Base-by-base conservation (phyloP, 1,140 invertebrate species). In the Psilanteris sp. region DNA sequence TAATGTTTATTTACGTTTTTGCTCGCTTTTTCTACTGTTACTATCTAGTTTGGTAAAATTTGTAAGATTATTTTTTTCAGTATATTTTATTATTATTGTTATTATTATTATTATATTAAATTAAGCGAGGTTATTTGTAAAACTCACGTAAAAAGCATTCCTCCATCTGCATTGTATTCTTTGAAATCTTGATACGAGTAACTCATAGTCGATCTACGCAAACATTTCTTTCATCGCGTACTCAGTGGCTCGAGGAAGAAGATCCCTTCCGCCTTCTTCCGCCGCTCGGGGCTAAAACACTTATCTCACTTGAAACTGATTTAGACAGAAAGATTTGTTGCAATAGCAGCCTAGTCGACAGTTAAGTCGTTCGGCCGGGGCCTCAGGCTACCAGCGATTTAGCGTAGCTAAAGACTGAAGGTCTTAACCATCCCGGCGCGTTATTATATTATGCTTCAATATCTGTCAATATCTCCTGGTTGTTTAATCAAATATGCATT, bases 251-350 rank as follows among this genome's bases (percentile, higher is more conserved):
- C 16, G 24, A 44, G 16, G 32, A 34, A 48, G 43, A 27, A 34
- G 26, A 64, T 54, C 26, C 39, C 22, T 68, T 43, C 50, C 46
- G 32, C 39, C 54, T 64, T 29, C 41, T 72, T 74, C 37, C 64
- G 59, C 43, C 46, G 70, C 70, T 52, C 37, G 41, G 54, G 77
- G 59, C 32, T 46, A 43, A 79, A 77, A 81, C 79, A 83, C 79
- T 82, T 85, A 84, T 81, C 81, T 83, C 81, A 77, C 80, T 80
- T 80, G 83, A 85, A 85, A 86, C 82, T 86, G 84, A 88, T 85
- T 88, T 85, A 82, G 85, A 87, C 83, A 79, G 83, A 82, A 82
- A 87, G 84, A 88, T 87, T 86, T 86, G 85, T 88, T 83, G 83
- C 78, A 85, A 84, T 81, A 76, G 71, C 54, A 59, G 57, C 48